Conservation (phyloP, 2,113 vertebrate genomes). For the Felis chaus region DNA sequence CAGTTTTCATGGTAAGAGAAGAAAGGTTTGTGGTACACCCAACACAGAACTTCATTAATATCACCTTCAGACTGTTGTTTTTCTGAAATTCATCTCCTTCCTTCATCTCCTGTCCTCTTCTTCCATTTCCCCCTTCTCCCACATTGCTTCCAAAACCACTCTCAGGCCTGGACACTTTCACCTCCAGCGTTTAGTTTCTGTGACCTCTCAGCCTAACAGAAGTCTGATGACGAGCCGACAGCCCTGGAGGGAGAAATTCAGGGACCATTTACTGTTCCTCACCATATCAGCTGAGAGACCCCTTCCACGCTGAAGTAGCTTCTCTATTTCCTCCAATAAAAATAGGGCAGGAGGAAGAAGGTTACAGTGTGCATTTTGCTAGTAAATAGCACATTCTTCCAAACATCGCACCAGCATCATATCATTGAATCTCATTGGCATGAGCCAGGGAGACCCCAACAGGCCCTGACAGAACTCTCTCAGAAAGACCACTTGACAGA, state of each 20-base stretch:
- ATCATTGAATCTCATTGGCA: not conserved
- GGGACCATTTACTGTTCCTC: not conserved
- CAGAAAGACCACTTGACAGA: not conserved
- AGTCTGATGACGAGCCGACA: not conserved
- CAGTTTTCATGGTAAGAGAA: not conserved
- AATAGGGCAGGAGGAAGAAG: too few species aligned
- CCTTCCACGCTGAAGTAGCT: not conserved
- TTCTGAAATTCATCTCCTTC: not conserved
- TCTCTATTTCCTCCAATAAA: not conserved
- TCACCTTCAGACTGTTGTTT: not conserved
- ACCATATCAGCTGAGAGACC: not conserved
- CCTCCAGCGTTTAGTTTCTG: not conserved
- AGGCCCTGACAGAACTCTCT: too few species aligned
- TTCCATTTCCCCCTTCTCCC: not conserved
- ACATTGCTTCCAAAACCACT: not conserved
- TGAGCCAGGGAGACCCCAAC: rapidly evolving
- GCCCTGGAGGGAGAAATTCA: not conserved
- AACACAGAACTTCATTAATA: not conserved
- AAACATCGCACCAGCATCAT: not conserved
- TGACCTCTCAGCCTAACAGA: too few species aligned
- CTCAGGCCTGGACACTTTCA: not conserved
- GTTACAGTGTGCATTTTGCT: too few species aligned
- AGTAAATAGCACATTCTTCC: not conserved
- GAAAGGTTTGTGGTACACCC: not conserved
- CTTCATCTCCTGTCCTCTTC: not conserved